Evolutionary conservation across 2,113 vertebrate genomes (phyloP).

Genomic region (Silurus glanis): DNA sequence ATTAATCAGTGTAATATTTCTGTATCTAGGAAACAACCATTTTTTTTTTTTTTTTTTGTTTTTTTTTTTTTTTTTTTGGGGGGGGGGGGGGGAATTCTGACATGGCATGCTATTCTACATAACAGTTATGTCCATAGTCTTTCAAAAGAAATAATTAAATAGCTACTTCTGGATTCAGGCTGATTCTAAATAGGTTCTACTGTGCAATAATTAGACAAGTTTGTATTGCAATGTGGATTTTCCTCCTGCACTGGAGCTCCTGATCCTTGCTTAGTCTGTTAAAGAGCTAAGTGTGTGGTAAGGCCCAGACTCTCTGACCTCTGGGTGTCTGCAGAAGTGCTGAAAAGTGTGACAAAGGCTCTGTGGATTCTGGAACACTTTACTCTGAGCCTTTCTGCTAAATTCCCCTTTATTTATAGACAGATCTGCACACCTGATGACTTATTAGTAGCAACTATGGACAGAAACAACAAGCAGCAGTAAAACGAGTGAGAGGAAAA

Average conservation of each 20-base stretch:
- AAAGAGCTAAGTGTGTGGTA: constrained; percentile 39
- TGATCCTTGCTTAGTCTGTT: constrained; percentile 7
- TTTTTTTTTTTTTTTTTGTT: background rate
- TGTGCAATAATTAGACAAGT: background rate
- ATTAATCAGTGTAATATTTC: background rate
- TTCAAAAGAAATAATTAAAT: background rate
- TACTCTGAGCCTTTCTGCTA: constrained; percentile 8
- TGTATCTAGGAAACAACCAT: constrained; percentile 1
- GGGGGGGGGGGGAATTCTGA: background rate
- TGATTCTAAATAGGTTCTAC: constrained; percentile 4
- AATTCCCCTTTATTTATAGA: constrained; percentile 33
- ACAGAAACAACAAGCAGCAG: constrained; percentile 42
- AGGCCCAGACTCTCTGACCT: constrained; percentile 39
- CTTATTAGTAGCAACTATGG: constrained; percentile 36
- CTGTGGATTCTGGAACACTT: constrained; percentile 26
- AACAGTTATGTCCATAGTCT: background rate
- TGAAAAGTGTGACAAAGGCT: constrained; percentile 22
- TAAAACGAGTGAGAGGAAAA: constrained; percentile 33
- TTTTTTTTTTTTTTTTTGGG: background rate
- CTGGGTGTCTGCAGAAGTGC: constrained; percentile 34
- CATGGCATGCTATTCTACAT: background rate
- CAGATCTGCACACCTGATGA: constrained; percentile 20
- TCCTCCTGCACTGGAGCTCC: constrained; percentile 2
- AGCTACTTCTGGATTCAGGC: background rate
- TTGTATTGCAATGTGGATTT: constrained; percentile 2